Percentiles rank a stretch among this genome's conserved stretches.
Conservation (phyloP, 2,888 invertebrate genomes). For the Cylindroiulus punctatus region DNA sequence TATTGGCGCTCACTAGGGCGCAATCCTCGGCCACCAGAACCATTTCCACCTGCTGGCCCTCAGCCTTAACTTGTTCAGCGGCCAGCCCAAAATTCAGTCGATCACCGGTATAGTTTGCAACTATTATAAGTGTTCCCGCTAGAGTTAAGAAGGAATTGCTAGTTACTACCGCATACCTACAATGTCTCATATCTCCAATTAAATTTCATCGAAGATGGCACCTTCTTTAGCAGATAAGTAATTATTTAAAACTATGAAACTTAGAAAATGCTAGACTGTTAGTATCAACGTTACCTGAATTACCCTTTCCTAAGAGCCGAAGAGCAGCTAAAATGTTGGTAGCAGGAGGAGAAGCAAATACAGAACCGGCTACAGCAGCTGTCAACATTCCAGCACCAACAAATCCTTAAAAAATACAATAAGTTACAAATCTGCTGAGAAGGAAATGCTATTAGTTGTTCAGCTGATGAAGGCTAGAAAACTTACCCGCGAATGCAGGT, state of each 20-base stretch:
- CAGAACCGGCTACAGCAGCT: constrained; percentile 78
- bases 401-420: constrained; percentile 72
- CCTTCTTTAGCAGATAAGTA: too few relatives aligned
- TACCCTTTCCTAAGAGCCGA: constrained; percentile 70
- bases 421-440: not conserved
- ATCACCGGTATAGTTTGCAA: constrained; percentile 82
- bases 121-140: constrained; percentile 75
- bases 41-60: constrained; percentile 72
- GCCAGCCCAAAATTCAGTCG: constrained; percentile 84
- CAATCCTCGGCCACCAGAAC: constrained; percentile 78
- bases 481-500: constrained; percentile 71
- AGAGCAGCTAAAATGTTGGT: constrained; percentile 75
- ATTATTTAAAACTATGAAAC: too few relatives aligned
- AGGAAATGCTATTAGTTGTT: not conserved
- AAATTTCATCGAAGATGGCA: too few relatives aligned
- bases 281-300: constrained; percentile 68
- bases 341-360: constrained; percentile 82
- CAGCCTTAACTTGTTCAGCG: constrained; percentile 75
- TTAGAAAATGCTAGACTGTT: not conserved
- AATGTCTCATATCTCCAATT: too few relatives aligned
- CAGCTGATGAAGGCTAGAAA: not conserved
- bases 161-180: too few relatives aligned
- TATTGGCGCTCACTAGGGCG: constrained; percentile 68
- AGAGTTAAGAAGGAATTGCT: constrained; percentile 63
- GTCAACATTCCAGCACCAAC: constrained; percentile 84